Conservation (phyloP, 2,797 vertebrate genomes). For the Mycteria americana region DNA sequence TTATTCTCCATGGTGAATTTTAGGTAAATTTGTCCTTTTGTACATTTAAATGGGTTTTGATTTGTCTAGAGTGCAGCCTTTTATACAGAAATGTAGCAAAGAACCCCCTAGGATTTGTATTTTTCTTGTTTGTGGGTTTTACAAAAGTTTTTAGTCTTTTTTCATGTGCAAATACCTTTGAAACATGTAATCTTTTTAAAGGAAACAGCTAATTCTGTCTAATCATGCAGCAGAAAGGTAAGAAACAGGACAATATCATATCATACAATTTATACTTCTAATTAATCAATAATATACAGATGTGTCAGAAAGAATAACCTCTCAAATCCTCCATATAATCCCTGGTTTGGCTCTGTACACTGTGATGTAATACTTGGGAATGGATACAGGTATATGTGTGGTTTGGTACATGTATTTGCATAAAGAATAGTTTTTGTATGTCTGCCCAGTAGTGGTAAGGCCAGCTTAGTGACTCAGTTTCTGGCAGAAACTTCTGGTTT, state of each 20-base stretch:
- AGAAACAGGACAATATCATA: background rate
- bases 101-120: background rate
- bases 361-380: background rate
- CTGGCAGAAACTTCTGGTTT: conserved; percentile 14
- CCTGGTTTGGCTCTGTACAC: background rate
- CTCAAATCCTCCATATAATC: background rate
- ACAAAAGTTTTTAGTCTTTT: background rate
- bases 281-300: background rate
- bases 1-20: background rate
- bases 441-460: background rate
- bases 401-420: background rate
- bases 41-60: background rate
- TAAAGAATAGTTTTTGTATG: background rate
- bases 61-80: background rate
- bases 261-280: background rate
- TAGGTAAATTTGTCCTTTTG: background rate
- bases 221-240: background rate
- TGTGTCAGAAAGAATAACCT: background rate
- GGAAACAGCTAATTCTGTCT: background rate
- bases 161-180: background rate
- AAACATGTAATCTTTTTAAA: background rate
- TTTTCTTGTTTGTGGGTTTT: background rate
- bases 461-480: background rate
- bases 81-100: background rate
- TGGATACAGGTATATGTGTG: background rate